Evolutionary conservation across 2,888 invertebrate genomes (phyloP).

Genomic region (Bombyx huttoni): DNA sequence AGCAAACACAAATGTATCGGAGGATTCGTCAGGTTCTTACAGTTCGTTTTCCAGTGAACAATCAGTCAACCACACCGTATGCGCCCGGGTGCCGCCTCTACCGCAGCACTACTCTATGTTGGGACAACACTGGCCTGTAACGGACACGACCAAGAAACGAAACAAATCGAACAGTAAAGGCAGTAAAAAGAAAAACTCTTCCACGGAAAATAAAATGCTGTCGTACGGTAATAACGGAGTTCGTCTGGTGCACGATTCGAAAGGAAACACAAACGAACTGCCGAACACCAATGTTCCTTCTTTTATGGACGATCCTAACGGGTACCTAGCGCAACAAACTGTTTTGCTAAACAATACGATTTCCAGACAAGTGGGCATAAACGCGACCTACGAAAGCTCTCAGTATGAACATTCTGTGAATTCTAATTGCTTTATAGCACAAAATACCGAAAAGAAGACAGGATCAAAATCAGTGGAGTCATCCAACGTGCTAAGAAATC

Average conservation of each 20-base stretch:
- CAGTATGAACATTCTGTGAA: conserved; percentile 36
- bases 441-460: conserved; percentile 41
- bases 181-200: conserved; percentile 59
- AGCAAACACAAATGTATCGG: conserved; percentile 38
- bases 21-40: conserved; percentile 42
- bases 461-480: conserved; percentile 32
- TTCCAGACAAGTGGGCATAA: conserved; percentile 74
- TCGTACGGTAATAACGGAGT: conserved; percentile 43
- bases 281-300: conserved; percentile 77
- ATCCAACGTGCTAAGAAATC: conserved; percentile 37
- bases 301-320: conserved; percentile 92
- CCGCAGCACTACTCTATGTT: conserved; percentile 75
- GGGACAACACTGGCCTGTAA: conserved; percentile 54
- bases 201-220: conserved; percentile 38
- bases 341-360: conserved; percentile 88
- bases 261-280: conserved; percentile 55
- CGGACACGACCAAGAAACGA: conserved; percentile 62
- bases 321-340: conserved; percentile 92
- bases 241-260: conserved; percentile 41
- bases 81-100: conserved; percentile 80
- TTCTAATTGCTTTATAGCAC: conserved; percentile 22
- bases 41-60: conserved; percentile 45
- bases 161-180: conserved; percentile 67
- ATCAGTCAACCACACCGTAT: conserved; percentile 62
- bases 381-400: conserved; percentile 37